phyloP scores from a whole-genome alignment of 2,888 invertebrate genomes.

The Eristalis tenax region DNA sequence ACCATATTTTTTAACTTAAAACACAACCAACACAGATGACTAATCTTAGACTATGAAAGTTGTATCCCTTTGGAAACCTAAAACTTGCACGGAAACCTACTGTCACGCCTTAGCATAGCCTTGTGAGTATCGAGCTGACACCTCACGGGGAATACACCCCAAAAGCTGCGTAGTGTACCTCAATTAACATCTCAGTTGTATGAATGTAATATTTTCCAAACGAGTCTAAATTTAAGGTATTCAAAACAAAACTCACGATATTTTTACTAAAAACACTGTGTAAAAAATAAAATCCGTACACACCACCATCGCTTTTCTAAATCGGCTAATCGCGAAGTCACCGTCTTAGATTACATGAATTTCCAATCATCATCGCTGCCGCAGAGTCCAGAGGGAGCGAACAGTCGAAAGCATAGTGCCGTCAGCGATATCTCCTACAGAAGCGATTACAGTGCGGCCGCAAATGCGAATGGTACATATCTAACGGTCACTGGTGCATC shows the following conservation, averaged over 20 bases:
- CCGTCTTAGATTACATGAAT: constrained; percentile 50
- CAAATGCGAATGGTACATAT: constrained; percentile 62
- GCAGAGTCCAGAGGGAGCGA: constrained; percentile 54
- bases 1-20: too few relatives aligned
- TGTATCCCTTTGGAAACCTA: neutral
- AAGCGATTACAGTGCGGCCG: constrained; percentile 46
- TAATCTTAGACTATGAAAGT: too few relatives aligned
- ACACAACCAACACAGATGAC: too few relatives aligned
- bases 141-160: neutral
- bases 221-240: neutral
- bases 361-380: constrained; percentile 50
- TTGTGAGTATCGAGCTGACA: neutral
- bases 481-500: constrained; percentile 78
- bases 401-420: constrained; percentile 57
- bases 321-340: constrained; percentile 33
- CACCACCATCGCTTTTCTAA: neutral
- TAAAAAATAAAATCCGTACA: neutral
- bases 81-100: neutral
- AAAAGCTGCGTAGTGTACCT: neutral
- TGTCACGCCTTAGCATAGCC: neutral
- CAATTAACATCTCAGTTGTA: neutral
- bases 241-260: neutral
- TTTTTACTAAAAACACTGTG: constrained; percentile 3
- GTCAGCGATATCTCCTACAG: constrained; percentile 60
- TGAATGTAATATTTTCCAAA: neutral